These are phyloP conservation scores for Ditula angustiorana DNA, from an alignment of 2,888 invertebrate species.

Conservation along the genomic window DNA sequence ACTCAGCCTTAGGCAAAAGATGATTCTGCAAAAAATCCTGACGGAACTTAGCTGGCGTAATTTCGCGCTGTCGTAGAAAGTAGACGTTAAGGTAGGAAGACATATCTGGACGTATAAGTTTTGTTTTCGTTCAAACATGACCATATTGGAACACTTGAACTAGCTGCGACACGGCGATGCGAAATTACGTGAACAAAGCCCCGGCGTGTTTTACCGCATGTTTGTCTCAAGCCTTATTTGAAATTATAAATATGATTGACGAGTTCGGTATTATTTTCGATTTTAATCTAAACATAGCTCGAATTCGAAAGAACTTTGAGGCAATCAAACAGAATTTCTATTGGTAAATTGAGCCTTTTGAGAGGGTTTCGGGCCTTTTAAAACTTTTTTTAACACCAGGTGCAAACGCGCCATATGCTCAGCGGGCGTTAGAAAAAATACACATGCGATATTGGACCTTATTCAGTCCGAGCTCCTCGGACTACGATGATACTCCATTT, in stretches of 20 bases:
- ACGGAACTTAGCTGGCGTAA: no score
- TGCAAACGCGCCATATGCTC: slow-evolving; percentile 55
- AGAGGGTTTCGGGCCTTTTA: slow-evolving; percentile 33
- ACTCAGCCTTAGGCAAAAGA: no score
- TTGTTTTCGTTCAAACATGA: no score
- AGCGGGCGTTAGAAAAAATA: slow-evolving; percentile 51
- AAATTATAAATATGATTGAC: background rate
- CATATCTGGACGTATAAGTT: no score
- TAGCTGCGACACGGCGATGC: no score
- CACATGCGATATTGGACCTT: slow-evolving; percentile 31
- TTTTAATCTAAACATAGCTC: slow-evolving; percentile 14
- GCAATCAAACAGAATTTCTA: slow-evolving; percentile 24
- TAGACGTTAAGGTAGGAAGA: no score
- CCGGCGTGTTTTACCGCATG: no score
- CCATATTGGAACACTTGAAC: no score
- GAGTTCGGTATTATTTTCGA: background rate
- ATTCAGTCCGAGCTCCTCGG: background rate
- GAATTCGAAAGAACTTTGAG: slow-evolving; percentile 11
- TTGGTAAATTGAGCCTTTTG: slow-evolving; percentile 35
- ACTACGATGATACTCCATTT: slow-evolving; percentile 10
- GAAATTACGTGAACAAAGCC: no score
- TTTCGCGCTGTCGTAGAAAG: no score
- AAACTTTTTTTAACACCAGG: slow-evolving; percentile 50
- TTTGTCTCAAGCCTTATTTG: no score
- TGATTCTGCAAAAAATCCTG: no score